A percentile compares a stretch with the other conserved stretches of the same genome.
phyloP scores from a whole-genome alignment of 1,140 invertebrate species.

The Drosophila prosaltans region DNA sequence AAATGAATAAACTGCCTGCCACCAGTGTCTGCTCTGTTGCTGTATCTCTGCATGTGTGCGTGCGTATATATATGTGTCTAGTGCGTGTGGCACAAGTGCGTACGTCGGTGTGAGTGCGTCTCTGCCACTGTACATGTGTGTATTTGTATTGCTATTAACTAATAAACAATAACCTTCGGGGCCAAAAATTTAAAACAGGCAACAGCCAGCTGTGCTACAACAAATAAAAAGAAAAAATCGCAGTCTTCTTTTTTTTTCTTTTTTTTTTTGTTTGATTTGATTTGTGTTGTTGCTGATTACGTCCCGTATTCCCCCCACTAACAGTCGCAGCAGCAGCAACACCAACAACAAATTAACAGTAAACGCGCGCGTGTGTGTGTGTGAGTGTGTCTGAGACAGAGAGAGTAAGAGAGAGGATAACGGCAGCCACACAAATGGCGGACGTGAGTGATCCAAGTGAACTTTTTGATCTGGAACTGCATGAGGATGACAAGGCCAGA shows the following conservation, averaged over 20 bases:
- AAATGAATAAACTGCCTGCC: neutral
- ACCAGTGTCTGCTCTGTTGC: constrained; percentile 11
- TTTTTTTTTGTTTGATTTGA: constrained; percentile 40
- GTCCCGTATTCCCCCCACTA: constrained; percentile 36
- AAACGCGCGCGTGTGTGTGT: constrained; percentile 32
- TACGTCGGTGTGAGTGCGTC: constrained; percentile 25
- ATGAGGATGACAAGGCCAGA: constrained; percentile 88
- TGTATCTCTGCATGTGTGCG: constrained; percentile 40
- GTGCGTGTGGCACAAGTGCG: constrained; percentile 47
- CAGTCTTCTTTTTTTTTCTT: constrained; percentile 35
- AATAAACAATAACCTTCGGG: constrained; percentile 80
- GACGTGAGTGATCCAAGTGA: constrained; percentile 84
- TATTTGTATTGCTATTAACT: constrained; percentile 80
- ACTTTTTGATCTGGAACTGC: constrained; percentile 95
- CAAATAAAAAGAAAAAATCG: constrained; percentile 54
- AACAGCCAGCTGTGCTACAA: constrained; percentile 48
- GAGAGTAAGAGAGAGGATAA: constrained; percentile 20
- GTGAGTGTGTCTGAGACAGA: constrained; percentile 10
- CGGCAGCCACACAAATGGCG: constrained; percentile 86
- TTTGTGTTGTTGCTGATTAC: constrained; percentile 7
- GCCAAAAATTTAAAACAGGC: constrained; percentile 34
- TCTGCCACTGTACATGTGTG: constrained; percentile 29
- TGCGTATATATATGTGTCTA: constrained; percentile 38
- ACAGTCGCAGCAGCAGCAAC: constrained; percentile 3
- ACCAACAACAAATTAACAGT: constrained; percentile 51